A percentile compares a stretch with the other conserved stretches of the same genome.
phyloP scores from a whole-genome alignment of 2,113 vertebrate genomes.

The Nerophis lumbriciformis region DNA sequence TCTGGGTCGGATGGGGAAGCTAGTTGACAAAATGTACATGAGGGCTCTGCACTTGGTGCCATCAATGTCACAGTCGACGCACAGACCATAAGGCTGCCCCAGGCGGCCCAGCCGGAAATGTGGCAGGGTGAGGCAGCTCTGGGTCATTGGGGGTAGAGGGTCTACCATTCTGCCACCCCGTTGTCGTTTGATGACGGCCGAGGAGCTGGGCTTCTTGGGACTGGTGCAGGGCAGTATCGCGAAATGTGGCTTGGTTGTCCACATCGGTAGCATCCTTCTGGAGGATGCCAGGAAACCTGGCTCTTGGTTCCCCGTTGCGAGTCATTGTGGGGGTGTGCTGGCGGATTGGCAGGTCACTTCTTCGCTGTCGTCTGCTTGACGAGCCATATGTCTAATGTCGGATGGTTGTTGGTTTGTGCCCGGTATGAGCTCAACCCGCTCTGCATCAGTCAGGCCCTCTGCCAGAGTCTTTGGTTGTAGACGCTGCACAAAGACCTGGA shows the following conservation, averaged over 20 bases:
- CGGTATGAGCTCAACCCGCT: not conserved
- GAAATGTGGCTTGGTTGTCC: not conserved
- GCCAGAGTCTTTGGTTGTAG: not conserved
- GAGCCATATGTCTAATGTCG: too few species aligned
- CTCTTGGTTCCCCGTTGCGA: not conserved
- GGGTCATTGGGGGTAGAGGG: too few species aligned
- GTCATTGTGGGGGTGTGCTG: not conserved
- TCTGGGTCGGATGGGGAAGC: not conserved
- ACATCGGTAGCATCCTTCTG: not conserved
- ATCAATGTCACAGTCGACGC: not conserved
- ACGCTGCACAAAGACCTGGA: not conserved
- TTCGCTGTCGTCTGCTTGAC: not conserved
- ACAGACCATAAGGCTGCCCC: not conserved
- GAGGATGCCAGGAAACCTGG: not conserved
- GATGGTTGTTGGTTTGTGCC: not conserved
- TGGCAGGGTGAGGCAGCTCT: not conserved
- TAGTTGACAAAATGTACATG: not conserved
- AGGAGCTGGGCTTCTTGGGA: too few species aligned
- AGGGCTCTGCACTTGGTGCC: not conserved
- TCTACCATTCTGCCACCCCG: too few species aligned
- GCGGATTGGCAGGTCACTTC: not conserved
- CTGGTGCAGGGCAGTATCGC: too few species aligned
- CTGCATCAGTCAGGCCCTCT: not conserved
- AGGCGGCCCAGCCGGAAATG: not conserved
- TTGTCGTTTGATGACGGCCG: too few species aligned